A percentile compares a stretch with the other conserved stretches of the same genome.
phyloP scores from a whole-genome alignment of 1,140 invertebrate species.

The Drosophila dunni region DNA sequence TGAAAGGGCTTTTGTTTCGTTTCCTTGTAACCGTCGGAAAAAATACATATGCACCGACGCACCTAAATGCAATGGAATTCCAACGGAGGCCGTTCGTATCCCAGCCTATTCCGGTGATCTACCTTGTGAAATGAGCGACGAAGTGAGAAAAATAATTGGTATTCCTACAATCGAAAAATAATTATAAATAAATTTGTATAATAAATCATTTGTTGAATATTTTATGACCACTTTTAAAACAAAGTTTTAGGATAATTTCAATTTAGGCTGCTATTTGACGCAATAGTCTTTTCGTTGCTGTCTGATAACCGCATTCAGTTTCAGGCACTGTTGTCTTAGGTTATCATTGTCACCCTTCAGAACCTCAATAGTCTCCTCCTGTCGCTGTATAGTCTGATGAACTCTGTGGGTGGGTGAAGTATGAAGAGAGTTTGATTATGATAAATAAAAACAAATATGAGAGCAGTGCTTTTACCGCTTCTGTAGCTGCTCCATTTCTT shows the following conservation, averaged over 20 bases:
- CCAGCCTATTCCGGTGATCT: not conserved
- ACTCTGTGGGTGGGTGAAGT: slow-evolving; percentile 85
- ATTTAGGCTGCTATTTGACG: slow-evolving; percentile 78
- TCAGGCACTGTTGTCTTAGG: slow-evolving; percentile 88
- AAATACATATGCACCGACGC: slow-evolving; percentile 31
- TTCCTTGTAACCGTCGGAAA: not conserved
- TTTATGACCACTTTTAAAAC: not conserved
- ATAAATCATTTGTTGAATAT: not conserved
- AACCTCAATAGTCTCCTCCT: slow-evolving; percentile 90
- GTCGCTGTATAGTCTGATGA: slow-evolving; percentile 90
- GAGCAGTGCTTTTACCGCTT: slow-evolving; percentile 47
- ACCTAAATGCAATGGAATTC: slow-evolving; percentile 23
- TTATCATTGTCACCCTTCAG: slow-evolving; percentile 89
- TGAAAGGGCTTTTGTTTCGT: not conserved
- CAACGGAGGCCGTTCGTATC: not conserved
- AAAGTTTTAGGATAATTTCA: not conserved
- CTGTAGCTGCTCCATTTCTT: slow-evolving; percentile 85
- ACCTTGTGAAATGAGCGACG: slow-evolving; percentile 1
- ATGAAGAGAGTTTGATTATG: not conserved
- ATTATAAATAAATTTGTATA: not conserved
- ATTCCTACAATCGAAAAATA: not conserved
- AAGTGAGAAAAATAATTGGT: not conserved
- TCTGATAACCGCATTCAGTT: slow-evolving; percentile 90
- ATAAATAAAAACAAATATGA: no score
- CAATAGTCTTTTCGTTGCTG: slow-evolving; percentile 90